Base-by-base conservation (phyloP, 35 echinoderm and acorn worm genomes). In the Stichopus chloronotus region DNA sequence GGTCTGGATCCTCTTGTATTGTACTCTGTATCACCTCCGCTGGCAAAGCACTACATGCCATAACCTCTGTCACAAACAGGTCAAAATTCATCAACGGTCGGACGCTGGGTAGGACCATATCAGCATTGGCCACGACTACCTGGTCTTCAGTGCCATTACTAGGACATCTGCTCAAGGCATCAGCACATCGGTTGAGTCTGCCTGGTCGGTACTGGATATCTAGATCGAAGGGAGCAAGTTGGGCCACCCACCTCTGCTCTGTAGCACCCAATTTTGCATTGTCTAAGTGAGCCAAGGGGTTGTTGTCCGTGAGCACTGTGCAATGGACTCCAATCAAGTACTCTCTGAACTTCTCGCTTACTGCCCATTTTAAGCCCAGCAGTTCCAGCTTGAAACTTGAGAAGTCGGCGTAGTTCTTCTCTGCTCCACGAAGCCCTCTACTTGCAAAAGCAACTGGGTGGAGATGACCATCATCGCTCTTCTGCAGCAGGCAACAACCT, bases 111-210 rank as follows among this genome's bases (percentile, higher is more conserved):
- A 63, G 8, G 59, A 10, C 8, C 14, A 14, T 63, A 14, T 8
- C 59, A 63, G 59, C 14, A 63, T 63, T 14, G 14, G 14, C 59
- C 8, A 10, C 14, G 8, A 63, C 59, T 63, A 63, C 8, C 59
- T 63, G 59, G 84, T n/a, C n/a, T n/a, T n/a, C n/a, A n/a, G n/a
- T n/a, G n/a, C n/a, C n/a, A n/a, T n/a, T n/a, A n/a, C n/a, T 59
- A 30, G 84, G 84, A 87, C 84, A 87, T 72, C 88, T 61, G 78
- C 88, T 90, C 55, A 90, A 74, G 14, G 88, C 88, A 90, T 90
- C 88, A 77, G 88, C 88, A 79, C 43, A 56, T 58, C 57, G 20
- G 55, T 86, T 86, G 5, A 25, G 57, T 58, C 83, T 58, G 52
- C 83, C 83, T 20, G 52, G 43, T 58, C 55, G 52, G 52, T 89